Base-by-base conservation (phyloP, 2,888 invertebrate species). In the Drosophila mettleri region DNA sequence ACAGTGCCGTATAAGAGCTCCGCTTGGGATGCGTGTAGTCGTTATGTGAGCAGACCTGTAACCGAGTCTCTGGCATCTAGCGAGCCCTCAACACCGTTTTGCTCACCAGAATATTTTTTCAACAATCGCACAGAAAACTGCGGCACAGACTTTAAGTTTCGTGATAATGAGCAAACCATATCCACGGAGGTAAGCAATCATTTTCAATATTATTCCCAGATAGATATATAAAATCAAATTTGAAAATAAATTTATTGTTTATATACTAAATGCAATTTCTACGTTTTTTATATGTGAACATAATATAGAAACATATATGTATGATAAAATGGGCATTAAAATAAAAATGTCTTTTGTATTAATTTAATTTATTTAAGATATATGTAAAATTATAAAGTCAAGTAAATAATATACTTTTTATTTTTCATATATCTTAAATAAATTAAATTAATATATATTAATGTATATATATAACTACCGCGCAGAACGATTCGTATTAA, bases 21-120 rank as follows among this genome's bases (percentile, higher is more conserved):
- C 4, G 73, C 54, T 2, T 80, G 80, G 63, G 88, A 90, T 36
- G 63, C 78, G 34, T 91, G 90, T 34, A 60, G 65, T 16, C 88
- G 87, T 0, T 91, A 78, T 73, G 74, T 52, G 6, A 57, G 63
- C 14, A 12, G 62, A 14, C 14, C 31, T 2, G 16, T 12, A 14
- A 0, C 18, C 8, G 8, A 59, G 12, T n/a, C 33, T 2, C 24
- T 9, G 7, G 12, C 31, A n/a, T 36, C 34, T 6, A 59, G 58
- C 6, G 63, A 67, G 12, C 73, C 78, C 0, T 78, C 82, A 0
- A 74, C 73, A 65, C 69, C 36, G 0, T 69, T 63, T 33, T 94
- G 95, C 76, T 80, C 88, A 0, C 80, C 91, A 0, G 89, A 91
- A 1, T 83, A 90, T 73, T 94, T 93, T 74, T 94, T 93, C 74